Percentiles rank a stretch among this genome's conserved stretches.
Evolutionary conservation across 2,888 invertebrate species (phyloP).

Genomic region (Euzophera pinguis): DNA sequence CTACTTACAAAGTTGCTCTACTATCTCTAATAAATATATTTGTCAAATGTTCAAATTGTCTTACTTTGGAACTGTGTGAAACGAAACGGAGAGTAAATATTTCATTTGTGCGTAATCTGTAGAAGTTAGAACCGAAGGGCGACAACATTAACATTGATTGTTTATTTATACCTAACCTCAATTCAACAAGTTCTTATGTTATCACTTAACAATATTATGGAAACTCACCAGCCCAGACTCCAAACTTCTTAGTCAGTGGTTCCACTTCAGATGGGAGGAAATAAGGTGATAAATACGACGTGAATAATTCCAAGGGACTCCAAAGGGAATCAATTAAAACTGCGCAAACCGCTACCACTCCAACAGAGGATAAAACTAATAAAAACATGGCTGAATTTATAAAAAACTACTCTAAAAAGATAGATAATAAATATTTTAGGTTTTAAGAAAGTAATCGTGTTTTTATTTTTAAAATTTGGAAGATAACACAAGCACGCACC

Average conservation of each 20-base stretch:
- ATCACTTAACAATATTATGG: slow-evolving; percentile 2
- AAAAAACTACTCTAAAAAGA: neutral
- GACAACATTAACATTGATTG: slow-evolving; percentile 7
- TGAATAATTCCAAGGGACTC: slow-evolving; percentile 79
- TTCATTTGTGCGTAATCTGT: neutral
- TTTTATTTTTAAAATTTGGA: neutral
- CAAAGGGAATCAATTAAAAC: slow-evolving; percentile 81
- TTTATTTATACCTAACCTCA: slow-evolving; percentile 1
- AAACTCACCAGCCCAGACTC: slow-evolving; percentile 91
- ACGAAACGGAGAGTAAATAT: neutral
- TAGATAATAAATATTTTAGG: neutral
- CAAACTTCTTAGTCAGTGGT: slow-evolving; percentile 83
- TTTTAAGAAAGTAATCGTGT: neutral
- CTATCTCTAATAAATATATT: no score
- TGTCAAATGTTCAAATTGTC: no score
- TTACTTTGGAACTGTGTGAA: no score
- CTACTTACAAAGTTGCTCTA: no score
- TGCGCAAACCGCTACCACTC: slow-evolving; percentile 53
- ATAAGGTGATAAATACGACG: slow-evolving; percentile 83
- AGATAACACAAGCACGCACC: slow-evolving; percentile 18
- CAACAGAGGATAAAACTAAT: slow-evolving; percentile 65
- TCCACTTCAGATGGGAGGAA: slow-evolving; percentile 82
- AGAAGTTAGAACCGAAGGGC: neutral
- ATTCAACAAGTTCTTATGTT: neutral
- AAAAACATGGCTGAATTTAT: slow-evolving; percentile 27